These are phyloP conservation scores for Cryptotis parvus DNA, from an alignment of 2,113 vertebrate species.

Conservation along the genomic window DNA sequence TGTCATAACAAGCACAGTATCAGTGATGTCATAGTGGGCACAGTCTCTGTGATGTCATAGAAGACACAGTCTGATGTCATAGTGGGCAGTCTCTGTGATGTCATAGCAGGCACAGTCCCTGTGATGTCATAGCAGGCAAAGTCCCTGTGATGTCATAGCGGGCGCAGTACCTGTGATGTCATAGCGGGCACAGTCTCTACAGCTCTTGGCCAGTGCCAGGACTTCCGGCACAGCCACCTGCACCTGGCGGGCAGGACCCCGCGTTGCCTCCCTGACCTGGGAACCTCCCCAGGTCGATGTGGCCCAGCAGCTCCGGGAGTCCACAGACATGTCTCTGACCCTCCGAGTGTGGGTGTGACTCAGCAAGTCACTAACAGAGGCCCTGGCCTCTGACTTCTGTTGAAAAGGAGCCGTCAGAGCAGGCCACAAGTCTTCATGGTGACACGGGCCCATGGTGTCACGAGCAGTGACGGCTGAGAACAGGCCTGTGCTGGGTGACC, in stretches of 20 bases:
- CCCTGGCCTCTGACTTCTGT: neutral
- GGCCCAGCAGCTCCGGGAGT: neutral
- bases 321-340: neutral
- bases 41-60: neutral
- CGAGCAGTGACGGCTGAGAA: neutral
- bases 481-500: neutral
- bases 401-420: neutral
- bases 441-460: too few relatives aligned
- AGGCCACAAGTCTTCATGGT: neutral
- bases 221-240: neutral
- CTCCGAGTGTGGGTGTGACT: neutral
- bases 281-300: neutral
- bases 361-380: conserved; percentile 10
- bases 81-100: too few relatives aligned
- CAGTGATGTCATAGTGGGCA: neutral
- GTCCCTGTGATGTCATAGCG: neutral
- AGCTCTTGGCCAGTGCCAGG: too few relatives aligned
- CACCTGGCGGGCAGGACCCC: neutral
- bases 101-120: neutral
- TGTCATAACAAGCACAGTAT: too few relatives aligned
- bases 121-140: neutral
- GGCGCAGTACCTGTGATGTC: neutral
- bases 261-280: rapidly evolving
- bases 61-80: neutral
- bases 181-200: neutral